Evolutionary conservation across 2,888 invertebrate species (phyloP), one percentile per base, ranked within the genome.

Genomic region (Agrochola lychnidis): DNA sequence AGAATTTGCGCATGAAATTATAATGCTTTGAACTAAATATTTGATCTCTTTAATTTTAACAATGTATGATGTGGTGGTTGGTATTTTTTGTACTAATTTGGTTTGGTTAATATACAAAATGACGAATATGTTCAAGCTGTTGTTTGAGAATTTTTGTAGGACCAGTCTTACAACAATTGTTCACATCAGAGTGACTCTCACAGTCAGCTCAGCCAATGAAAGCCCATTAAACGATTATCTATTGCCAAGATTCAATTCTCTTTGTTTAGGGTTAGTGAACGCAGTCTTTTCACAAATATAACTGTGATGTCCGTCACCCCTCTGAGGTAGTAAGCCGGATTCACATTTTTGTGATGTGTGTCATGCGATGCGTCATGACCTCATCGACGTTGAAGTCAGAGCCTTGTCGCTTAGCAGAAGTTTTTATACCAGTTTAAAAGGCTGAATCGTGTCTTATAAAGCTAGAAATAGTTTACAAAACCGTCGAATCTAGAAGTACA

Each of bases 1-100:
- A 5, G 10, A 51, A 80, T 61, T 57, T 68, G 76, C 51, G 76
- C 76, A 81, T 75, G 79, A 6, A 51, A 5, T 59, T 16, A 30
- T 48, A 42, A 59, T 61, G 56, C 48, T 82, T 76, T 25, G 0
- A 53, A 30, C n/a, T n/a, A 30, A 30, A 4, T 59, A 59, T 30
- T 9, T 4, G 9, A 48, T 40, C 3, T 51, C 14, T 19, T 36
- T 12, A 36, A 25, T 25, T 70, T 70, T 48, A 74, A n/a, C 4
- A n/a, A 40, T 19, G 6, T 16, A 5, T 51, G n/a, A n/a, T 9
- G 70, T 79, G 40, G 6, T 48, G 79, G 61, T 40, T 14, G n/a
- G 30, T 25, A 57, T 57, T n/a, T 22, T 56, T 42, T 16, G 10
- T 40, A 42, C 0, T n/a, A 71, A 12, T 78, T 76, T 70, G n/a